Evolutionary conservation across 2,888 invertebrate species (phyloP), one percentile per base, ranked within the genome.

Genomic region (Spodoptera picta): DNA sequence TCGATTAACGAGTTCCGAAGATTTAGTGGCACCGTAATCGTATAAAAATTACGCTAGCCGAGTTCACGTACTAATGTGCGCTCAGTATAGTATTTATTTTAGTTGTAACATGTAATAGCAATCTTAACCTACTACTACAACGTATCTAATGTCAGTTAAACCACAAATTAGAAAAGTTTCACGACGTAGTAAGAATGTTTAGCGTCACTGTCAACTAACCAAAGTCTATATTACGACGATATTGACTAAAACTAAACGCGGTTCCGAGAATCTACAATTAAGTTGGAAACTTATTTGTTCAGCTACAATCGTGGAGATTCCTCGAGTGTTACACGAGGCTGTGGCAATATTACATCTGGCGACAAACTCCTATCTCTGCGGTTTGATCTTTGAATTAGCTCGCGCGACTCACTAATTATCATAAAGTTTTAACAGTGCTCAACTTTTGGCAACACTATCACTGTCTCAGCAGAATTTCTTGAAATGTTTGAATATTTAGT

Each of bases 1-100:
- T 93, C 92, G 90, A 92, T 92, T 92, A 93, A 93, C 92, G 92
- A 92, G 91, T 91, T 92, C 84, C 75, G 80, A 91, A 92, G 92
- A 92, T 92, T 92, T 93, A 93, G 90, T 92, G 85, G 85, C 74
- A 77, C 82, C 82, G 89, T 92, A 90, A 92, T 91, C 90, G 88
- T 85, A 85, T 87, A 88, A 91, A 91, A 91, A 92, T 91, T 90
- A 90, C 89, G 87, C 83, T 83, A 84, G 82, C 81, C 75, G 73
- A 77, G 83, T 83, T 81, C 43, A 69, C 69, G 41, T 73, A 52
- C 31, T 11, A 45, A n/a, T 49, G 31, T 51, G 36, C 6, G 12
- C 23, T 23, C 12, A 9, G 12, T 11, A 23, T 44, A 31, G 12
- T 59, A 44, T 24, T 44, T 41, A 10, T 53, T 44, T 12, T 43